These are phyloP conservation scores for Meda fulgida DNA, from an alignment of 2,797 vertebrate genomes.

Conservation along the genomic window DNA sequence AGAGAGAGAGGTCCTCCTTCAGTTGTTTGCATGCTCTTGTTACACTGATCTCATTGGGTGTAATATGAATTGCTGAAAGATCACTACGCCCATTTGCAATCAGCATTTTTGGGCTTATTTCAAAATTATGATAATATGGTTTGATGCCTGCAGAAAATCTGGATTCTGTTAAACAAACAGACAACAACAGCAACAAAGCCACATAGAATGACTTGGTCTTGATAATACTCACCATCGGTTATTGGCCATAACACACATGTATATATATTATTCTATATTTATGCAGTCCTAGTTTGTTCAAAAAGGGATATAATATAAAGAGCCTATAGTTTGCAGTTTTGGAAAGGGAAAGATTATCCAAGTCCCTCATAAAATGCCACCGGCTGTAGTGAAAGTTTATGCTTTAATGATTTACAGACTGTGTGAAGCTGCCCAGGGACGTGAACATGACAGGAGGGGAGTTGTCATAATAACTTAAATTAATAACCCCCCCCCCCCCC, in stretches of 20 bases:
- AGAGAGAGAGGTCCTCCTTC: too few relatives aligned
- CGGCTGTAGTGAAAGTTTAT: neutral
- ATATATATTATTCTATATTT: neutral
- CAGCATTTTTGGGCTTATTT: neutral
- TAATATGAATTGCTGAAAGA: neutral
- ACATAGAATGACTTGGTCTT: neutral
- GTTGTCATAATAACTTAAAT: too few relatives aligned
- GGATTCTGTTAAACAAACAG: neutral
- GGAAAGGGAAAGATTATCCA: neutral
- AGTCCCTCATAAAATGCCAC: neutral
- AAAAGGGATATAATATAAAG: too few relatives aligned
- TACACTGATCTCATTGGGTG: neutral
- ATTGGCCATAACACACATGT: neutral
- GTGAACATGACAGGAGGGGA: constrained; percentile 28
- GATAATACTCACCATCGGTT: neutral
- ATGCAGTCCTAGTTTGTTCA: neutral
- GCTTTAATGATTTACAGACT: constrained; percentile 41
- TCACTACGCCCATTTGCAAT: neutral
- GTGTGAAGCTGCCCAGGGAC: constrained; percentile 18
- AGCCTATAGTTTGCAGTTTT: neutral
- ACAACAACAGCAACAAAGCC: neutral
- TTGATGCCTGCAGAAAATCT: neutral
- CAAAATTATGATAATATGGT: neutral
- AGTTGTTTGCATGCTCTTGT: neutral
- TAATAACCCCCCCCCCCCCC: too few relatives aligned